These are phyloP conservation scores for Choloepus didactylus DNA, from an alignment of 2,797 vertebrate genomes.

Conservation along the genomic window DNA sequence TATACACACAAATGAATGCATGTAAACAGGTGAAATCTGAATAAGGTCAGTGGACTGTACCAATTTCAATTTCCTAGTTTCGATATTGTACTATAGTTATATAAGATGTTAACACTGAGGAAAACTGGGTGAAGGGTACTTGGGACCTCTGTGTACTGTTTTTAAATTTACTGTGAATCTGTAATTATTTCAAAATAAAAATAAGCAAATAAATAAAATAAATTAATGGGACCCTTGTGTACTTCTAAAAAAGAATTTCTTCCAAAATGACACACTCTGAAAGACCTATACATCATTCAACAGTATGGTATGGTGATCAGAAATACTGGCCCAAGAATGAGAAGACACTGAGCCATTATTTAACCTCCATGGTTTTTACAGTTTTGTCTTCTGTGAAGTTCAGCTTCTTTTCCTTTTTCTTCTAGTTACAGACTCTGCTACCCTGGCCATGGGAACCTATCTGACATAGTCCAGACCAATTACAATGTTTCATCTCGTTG, in stretches of 20 bases:
- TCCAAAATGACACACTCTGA: neutral
- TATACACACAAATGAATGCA: neutral
- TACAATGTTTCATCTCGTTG: neutral
- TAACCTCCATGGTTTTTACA: neutral
- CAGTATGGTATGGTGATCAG: neutral
- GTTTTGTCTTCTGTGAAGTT: neutral
- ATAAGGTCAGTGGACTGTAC: neutral
- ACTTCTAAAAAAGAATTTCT: neutral
- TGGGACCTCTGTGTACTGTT: neutral
- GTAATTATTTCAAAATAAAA: conserved; percentile 5
- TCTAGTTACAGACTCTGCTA: neutral
- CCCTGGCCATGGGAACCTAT: neutral
- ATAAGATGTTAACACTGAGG: neutral
- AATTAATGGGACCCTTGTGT: neutral
- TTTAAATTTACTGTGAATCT: neutral
- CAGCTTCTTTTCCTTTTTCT: neutral
- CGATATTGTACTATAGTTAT: neutral
- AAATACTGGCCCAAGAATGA: neutral
- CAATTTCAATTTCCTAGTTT: neutral
- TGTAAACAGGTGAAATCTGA: neutral
- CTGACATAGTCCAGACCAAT: neutral
- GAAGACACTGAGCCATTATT: neutral
- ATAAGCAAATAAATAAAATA: neutral
- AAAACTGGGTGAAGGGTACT: neutral
- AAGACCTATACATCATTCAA: neutral